These are phyloP conservation scores for Chamaea fasciata DNA, from an alignment of 2,113 vertebrate genomes.

Conservation along the genomic window DNA sequence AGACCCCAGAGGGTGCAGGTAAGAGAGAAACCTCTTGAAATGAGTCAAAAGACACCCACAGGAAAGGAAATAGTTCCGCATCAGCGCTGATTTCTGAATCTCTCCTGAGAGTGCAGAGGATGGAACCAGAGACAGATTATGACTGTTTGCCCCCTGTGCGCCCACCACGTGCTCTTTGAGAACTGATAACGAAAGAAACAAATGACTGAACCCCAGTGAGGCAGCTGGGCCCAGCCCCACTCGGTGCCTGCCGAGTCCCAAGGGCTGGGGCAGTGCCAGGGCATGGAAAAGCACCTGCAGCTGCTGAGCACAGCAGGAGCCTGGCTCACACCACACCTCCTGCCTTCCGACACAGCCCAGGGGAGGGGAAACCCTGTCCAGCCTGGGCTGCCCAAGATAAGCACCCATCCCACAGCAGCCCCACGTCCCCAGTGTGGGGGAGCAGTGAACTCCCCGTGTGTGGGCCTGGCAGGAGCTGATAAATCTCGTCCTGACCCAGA, in stretches of 20 bases:
- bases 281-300: neutral
- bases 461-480: neutral
- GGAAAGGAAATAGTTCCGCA: neutral
- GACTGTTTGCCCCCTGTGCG: neutral
- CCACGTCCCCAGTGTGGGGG: rapidly evolving
- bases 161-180: neutral
- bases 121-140: neutral
- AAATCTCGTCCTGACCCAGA: neutral
- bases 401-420: neutral
- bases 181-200: neutral
- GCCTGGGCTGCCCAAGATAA: neutral
- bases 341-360: rapidly evolving
- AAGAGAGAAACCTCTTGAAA: neutral
- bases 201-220: neutral
- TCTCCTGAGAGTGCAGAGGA: neutral
- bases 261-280: neutral
- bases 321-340: neutral
- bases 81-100: neutral
- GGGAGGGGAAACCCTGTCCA: neutral
- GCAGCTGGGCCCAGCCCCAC: neutral
- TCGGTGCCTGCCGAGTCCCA: rapidly evolving
- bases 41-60: neutral
- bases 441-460: neutral
- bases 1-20: neutral
- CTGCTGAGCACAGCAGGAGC: neutral